Conservation (phyloP, 2,888 invertebrate species). For the Gibbula magus region DNA sequence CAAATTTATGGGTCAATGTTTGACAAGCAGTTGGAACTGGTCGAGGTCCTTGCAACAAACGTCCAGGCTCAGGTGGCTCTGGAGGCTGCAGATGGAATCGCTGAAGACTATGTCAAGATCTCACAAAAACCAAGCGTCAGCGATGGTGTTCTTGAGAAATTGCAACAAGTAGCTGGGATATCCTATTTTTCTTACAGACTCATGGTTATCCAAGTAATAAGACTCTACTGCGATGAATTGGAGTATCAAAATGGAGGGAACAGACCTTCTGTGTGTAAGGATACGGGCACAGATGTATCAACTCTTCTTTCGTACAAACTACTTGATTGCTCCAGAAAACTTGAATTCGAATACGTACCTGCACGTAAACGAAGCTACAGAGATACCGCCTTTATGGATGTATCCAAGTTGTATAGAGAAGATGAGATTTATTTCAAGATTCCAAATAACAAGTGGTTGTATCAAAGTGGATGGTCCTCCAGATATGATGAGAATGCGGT, state of each 20-base stretch:
- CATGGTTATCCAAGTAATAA: background rate
- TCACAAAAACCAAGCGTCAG: background rate
- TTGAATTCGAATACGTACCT: background rate
- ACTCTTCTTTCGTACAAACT: background rate
- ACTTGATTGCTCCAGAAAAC: background rate
- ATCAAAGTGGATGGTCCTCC: background rate
- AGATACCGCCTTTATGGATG: background rate
- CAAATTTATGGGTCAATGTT: background rate
- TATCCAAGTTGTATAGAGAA: background rate
- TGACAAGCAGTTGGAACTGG: constrained; percentile 6
- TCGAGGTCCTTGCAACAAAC: background rate
- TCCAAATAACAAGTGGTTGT: constrained; percentile 7
- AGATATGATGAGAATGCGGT: background rate
- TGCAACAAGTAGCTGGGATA: background rate
- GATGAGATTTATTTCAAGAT: background rate
- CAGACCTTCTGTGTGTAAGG: background rate
- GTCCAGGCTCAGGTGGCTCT: background rate
- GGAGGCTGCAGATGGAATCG: background rate
- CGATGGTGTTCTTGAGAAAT: background rate
- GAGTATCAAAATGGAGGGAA: background rate
- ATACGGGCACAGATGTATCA: background rate
- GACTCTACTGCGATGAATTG: constrained; percentile 3
- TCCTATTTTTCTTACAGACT: constrained; percentile 5
- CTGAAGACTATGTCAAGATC: background rate
- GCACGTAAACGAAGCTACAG: background rate